These are phyloP conservation scores for Sphecodes monilicornis DNA, from an alignment of 2,888 invertebrate genomes.

Conservation along the genomic window DNA sequence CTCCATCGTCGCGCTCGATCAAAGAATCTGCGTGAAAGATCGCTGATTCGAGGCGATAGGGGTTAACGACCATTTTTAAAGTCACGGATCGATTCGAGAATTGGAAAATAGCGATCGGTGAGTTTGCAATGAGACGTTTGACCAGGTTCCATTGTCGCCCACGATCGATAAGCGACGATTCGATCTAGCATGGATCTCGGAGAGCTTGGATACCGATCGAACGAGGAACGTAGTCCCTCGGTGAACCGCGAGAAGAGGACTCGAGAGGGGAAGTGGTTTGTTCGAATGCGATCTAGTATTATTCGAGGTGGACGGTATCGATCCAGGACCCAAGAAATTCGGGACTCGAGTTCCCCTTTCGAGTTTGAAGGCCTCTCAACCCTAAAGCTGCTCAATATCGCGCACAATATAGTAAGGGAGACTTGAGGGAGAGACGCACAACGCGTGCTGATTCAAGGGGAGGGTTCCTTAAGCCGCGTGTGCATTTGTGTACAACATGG, in stretches of 20 bases:
- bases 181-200: background rate
- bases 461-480: background rate
- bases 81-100: too few species aligned
- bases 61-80: too few species aligned
- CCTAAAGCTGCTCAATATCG: constrained; percentile 36
- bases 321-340: background rate
- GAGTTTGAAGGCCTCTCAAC: background rate
- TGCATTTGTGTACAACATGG: background rate
- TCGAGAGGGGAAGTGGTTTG: constrained; percentile 6
- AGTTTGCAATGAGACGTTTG: background rate
- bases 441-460: background rate
- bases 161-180: constrained; percentile 24
- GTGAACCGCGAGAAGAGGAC: constrained; percentile 10
- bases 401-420: constrained; percentile 36
- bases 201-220: background rate
- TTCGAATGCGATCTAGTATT: background rate
- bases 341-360: constrained; percentile 12
- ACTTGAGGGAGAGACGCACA: constrained; percentile 35
- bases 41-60: too few species aligned
- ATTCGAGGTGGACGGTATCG: background rate
- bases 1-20: background rate
- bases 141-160: constrained; percentile 16
- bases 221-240: constrained; percentile 68
- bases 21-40: background rate
- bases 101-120: too few species aligned